Evolutionary conservation across 2,113 vertebrate species (phyloP).

Genomic region (Ploceus nigricollis): DNA sequence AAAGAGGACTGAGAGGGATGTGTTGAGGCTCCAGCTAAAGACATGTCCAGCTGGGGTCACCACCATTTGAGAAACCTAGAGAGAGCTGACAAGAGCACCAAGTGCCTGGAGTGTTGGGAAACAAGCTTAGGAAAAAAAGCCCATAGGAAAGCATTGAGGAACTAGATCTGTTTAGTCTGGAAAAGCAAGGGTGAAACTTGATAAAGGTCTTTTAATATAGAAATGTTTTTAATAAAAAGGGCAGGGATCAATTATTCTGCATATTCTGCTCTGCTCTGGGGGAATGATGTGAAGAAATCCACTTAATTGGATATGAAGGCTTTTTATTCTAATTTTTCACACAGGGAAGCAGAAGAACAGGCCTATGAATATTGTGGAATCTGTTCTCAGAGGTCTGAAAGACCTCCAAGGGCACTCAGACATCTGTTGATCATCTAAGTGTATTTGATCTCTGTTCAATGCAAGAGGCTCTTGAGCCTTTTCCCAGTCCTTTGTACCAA

Average conservation of each 20-base stretch:
- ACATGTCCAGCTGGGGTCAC: background rate
- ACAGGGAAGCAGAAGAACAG: background rate
- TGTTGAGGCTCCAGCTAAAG: background rate
- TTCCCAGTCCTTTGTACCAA: background rate
- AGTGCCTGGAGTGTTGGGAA: background rate
- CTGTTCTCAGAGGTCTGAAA: conserved; percentile 6
- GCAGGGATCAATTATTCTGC: conserved; percentile 37
- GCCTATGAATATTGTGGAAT: background rate
- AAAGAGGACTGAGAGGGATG: background rate
- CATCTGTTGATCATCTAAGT: conserved; percentile 27
- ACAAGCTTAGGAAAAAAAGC: background rate
- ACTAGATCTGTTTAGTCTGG: conserved; percentile 34
- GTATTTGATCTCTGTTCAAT: conserved; percentile 15
- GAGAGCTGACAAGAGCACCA: background rate
- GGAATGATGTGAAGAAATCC: conserved; percentile 29
- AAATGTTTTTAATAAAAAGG: conserved; percentile 31
- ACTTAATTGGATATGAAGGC: conserved; percentile 6
- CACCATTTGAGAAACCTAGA: background rate
- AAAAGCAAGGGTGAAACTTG: conserved; percentile 13
- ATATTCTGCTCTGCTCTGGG: background rate
- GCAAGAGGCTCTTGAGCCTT: conserved; percentile 8
- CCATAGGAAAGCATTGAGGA: background rate
- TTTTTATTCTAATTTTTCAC: conserved; percentile 5
- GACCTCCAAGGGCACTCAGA: conserved; percentile 17
- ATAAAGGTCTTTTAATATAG: background rate